Evolutionary conservation across 2,113 vertebrate species (phyloP), one percentile per base, ranked within the genome.

Genomic region (Andinoacara biseriatus): DNA sequence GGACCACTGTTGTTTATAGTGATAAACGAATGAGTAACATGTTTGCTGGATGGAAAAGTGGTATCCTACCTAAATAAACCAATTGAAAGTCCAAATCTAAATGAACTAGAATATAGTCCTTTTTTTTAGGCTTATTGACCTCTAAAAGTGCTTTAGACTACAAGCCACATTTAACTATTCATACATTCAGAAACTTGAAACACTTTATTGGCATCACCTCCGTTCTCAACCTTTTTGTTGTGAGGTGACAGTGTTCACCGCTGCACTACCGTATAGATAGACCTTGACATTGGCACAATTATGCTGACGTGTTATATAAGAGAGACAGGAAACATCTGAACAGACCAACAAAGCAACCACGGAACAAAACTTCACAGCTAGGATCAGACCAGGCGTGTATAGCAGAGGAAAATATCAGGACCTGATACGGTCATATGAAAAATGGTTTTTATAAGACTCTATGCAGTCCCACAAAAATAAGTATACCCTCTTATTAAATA

Each of bases 61-160:
- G 24, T 8, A 72, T 14, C 67, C 26, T 72, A 18, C 10, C 3
- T 46, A 52, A 69, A 49, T 29, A 14, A 52, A 52, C 52, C 67
- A 52, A 52, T 3, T 14, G 15, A 54, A 54, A 26, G 10, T 52
- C 46, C 31, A 52, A 52, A 8, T 72, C 43, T 0, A 49, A 69
- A 69, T 2, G 0, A 49, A 29, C 1, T 0, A 29, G 40, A 13
- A 69, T 49, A 2, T 69, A 69, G 3, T 4, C 15, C 1, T 0
- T 29, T 69, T 29, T 69, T 11, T 18, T 69, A 43, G 22, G 26
- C 63, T 0, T 29, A 49, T 15, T 29, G 63, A 49, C 3, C 40
- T 7, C 2, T 49, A 4, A 49, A 69, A 49, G 24, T 69, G 2
- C 40, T 67, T 46, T 49, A 7, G 63, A 18, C 43, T 46, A 26